Evolutionary conservation across 2,113 vertebrate species (phyloP).

Genomic region (Addax nasomaculatus): DNA sequence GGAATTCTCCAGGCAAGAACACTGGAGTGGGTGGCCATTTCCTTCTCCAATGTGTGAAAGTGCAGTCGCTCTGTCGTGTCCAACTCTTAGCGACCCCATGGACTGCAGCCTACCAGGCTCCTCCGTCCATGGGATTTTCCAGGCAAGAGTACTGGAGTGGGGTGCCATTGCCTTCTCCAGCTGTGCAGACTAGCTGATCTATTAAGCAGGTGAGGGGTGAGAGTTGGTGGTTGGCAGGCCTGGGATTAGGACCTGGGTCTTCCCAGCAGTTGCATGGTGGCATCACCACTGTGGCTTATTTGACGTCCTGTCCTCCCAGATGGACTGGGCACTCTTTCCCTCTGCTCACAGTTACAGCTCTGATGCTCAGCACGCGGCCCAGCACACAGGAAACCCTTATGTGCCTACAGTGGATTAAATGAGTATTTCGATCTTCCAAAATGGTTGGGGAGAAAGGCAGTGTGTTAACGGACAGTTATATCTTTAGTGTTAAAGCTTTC

Average conservation of each 20-base stretch:
- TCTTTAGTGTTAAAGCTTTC: background rate
- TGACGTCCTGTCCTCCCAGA: background rate
- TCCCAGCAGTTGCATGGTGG: background rate
- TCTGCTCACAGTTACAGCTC: background rate
- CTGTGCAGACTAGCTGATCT: background rate
- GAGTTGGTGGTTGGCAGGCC: background rate
- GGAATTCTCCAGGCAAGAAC: too few species aligned
- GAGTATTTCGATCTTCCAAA: background rate
- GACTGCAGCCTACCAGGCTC: too few species aligned
- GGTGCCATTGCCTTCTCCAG: too few species aligned
- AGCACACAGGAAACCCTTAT: background rate
- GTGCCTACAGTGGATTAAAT: background rate
- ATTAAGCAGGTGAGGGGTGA: background rate
- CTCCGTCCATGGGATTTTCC: too few species aligned
- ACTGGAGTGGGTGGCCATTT: too few species aligned
- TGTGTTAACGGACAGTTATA: background rate
- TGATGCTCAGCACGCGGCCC: background rate
- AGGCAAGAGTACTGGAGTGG: too few species aligned
- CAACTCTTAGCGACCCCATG: too few species aligned
- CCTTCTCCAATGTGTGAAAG: too few species aligned
- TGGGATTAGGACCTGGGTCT: background rate
- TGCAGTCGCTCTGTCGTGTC: too few species aligned
- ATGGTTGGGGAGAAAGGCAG: background rate
- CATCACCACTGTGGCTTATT: background rate
- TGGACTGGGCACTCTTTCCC: background rate